These are phyloP conservation scores for Cinclus mexicanus DNA, from an alignment of 2,113 vertebrate species.

Conservation along the genomic window DNA sequence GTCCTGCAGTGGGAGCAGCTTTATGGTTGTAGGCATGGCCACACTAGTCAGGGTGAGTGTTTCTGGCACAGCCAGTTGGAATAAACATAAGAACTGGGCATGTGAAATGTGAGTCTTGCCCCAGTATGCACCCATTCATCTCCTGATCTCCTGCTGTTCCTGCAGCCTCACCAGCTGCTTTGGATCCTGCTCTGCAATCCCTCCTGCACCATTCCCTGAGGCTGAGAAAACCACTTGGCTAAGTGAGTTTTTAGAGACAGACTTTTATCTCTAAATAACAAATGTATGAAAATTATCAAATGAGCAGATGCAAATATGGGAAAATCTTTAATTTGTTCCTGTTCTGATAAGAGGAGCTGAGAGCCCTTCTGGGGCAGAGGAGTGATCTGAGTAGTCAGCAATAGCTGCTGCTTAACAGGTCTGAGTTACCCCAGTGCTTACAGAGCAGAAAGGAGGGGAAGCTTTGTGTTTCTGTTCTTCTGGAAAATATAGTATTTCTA, in stretches of 20 bases:
- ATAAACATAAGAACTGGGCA: neutral
- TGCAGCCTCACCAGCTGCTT: neutral
- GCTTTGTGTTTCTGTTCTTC: neutral
- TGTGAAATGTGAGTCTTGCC: neutral
- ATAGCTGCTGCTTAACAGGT: neutral
- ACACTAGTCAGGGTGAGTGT: neutral
- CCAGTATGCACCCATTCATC: neutral
- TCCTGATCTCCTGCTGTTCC: conserved; percentile 7
- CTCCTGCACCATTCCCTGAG: conserved; percentile 12
- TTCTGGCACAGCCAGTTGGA: neutral
- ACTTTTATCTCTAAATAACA: conserved; percentile 42
- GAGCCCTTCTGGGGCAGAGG: neutral
- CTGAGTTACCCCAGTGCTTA: neutral
- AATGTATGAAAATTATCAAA: conserved; percentile 8
- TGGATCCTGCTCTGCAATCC: conserved; percentile 24
- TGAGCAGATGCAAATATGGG: neutral
- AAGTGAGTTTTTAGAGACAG: conserved; percentile 33
- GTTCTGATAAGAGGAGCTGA: neutral
- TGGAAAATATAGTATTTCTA: neutral
- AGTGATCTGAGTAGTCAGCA: neutral
- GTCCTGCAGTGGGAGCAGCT: neutral
- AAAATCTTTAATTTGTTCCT: conserved; percentile 18
- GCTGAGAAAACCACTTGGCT: conserved; percentile 32
- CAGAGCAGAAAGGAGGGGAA: neutral
- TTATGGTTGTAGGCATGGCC: neutral